Percentiles rank a stretch among this genome's conserved stretches.
Conservation (phyloP, 2,797 vertebrate species). For the Mormyrops attenuatus region DNA sequence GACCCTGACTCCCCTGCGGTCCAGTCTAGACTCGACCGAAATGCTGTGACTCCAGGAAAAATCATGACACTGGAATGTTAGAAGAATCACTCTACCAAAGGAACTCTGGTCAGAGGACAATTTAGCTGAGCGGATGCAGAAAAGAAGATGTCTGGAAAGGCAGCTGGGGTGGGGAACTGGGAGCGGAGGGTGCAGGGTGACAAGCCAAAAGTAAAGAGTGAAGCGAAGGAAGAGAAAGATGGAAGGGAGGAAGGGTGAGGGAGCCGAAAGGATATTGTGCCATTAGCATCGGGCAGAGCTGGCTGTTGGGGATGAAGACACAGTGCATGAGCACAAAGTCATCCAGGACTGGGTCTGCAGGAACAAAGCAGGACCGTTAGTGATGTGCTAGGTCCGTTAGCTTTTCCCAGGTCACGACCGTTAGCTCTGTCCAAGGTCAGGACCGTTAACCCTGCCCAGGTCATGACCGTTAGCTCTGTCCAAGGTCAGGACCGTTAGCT, state of each 20-base stretch:
- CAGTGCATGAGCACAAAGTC: slow-evolving; percentile 96
- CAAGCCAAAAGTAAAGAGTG: neutral
- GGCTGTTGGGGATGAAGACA: slow-evolving; percentile 89
- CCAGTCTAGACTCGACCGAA: neutral
- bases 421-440: neutral
- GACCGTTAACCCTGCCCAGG: no score
- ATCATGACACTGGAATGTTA: neutral
- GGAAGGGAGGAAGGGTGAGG: neutral
- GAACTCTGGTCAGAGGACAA: neutral
- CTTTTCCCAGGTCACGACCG: neutral
- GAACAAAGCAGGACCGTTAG: slow-evolving; percentile 13
- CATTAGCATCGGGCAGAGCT: slow-evolving; percentile 84
- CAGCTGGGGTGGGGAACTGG: neutral
- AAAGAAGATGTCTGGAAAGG: neutral
- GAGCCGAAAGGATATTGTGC: slow-evolving; percentile 90
- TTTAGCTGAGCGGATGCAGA: neutral
- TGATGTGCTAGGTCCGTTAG: neutral
- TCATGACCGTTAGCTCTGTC: no score
- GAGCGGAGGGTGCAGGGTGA: neutral
- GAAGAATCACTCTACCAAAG: neutral
- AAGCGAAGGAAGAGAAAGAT: neutral
- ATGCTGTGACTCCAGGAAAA: neutral
- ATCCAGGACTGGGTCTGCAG: slow-evolving; percentile 79
- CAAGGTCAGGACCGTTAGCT: no score
- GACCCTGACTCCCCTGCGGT: neutral